Evolutionary conservation across 1,140 invertebrate genomes (phyloP).

Genomic region (Microplitis mediator): DNA sequence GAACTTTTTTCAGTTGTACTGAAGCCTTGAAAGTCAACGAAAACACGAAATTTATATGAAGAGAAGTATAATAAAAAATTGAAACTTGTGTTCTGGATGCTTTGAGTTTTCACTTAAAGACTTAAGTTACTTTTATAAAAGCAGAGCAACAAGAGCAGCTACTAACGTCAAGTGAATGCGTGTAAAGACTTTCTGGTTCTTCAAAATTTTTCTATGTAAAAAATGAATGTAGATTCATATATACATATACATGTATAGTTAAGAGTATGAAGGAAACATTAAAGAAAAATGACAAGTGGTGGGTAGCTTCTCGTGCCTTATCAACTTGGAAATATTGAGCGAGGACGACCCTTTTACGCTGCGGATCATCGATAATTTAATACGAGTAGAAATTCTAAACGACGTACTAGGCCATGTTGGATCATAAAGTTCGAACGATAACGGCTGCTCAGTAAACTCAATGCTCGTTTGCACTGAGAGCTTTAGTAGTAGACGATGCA

Average conservation of each 20-base stretch:
- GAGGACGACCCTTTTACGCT: background rate
- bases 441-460: slow-evolving; percentile 23
- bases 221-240: background rate
- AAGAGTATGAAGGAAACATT: background rate
- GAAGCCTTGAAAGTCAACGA: too few species aligned
- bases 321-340: slow-evolving; percentile 17
- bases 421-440: slow-evolving; percentile 25
- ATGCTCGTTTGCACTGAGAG: slow-evolving; percentile 13
- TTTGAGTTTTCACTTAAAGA: too few species aligned
- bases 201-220: background rate
- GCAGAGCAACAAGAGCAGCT: too few species aligned
- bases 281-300: background rate
- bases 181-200: background rate
- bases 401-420: slow-evolving; percentile 11
- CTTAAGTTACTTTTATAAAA: too few species aligned
- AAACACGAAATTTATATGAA: too few species aligned
- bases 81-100: too few species aligned
- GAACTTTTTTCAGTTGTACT: too few species aligned
- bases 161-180: background rate
- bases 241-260: too few species aligned
- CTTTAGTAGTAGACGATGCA: background rate
- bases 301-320: slow-evolving; percentile 17
- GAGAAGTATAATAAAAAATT: too few species aligned
- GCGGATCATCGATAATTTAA: slow-evolving; percentile 22
- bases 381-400: slow-evolving; percentile 17